Evolutionary conservation across 2,797 vertebrate species (phyloP).

Genomic region (Vireo griseus): DNA sequence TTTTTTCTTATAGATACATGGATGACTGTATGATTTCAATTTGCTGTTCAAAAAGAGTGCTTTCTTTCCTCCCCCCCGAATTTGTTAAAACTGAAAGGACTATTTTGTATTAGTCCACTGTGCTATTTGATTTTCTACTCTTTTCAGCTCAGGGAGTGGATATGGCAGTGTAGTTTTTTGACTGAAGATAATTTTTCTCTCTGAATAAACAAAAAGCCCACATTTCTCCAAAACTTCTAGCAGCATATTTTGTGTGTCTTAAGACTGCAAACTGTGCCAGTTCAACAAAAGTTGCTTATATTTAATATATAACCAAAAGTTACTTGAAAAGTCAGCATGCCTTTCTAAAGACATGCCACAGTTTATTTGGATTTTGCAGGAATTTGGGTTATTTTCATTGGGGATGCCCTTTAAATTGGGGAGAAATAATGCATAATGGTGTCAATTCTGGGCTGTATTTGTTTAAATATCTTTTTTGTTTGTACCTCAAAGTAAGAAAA

Average conservation of each 20-base stretch:
- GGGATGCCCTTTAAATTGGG: background rate
- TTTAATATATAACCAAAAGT: background rate
- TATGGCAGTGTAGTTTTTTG: background rate
- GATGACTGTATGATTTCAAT: background rate
- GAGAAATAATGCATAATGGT: background rate
- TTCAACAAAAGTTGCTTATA: background rate
- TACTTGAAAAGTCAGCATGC: background rate
- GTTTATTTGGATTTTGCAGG: background rate
- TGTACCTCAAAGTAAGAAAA: background rate
- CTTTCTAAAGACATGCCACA: background rate
- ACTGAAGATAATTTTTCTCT: background rate
- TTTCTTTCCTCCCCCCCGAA: rapidly evolving
- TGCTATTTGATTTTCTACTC: background rate
- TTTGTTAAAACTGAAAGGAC: background rate
- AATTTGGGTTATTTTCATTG: background rate
- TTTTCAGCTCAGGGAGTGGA: background rate
- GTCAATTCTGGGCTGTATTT: background rate
- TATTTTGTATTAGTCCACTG: background rate
- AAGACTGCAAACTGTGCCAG: background rate
- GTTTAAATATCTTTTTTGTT: background rate
- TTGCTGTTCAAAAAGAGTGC: background rate
- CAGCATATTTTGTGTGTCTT: background rate
- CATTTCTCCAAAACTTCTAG: background rate
- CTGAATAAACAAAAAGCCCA: background rate
- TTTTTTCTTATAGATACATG: background rate